Evolutionary conservation across 2,888 invertebrate species (phyloP).

Genomic region (Brachyopa scutellaris): DNA sequence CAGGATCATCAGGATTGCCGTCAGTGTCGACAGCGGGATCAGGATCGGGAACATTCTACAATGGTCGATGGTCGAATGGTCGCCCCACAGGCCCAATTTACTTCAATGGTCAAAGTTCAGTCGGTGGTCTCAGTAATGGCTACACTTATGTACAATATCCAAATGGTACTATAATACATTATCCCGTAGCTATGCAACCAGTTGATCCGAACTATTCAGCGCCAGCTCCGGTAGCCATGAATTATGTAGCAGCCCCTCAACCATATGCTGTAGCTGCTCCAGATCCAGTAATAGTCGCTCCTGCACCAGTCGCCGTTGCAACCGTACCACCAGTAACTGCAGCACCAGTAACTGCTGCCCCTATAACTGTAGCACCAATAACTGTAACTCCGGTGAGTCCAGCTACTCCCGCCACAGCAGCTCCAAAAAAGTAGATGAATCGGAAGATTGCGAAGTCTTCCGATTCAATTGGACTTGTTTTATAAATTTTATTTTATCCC

Average conservation of each 20-base stretch:
- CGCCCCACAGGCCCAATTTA: neutral
- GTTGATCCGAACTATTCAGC: neutral
- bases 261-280: too few species aligned
- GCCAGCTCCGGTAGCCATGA: neutral
- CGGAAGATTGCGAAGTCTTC: neutral
- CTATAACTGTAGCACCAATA: neutral
- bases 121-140: slow-evolving; percentile 7
- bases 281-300: too few species aligned
- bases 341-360: neutral
- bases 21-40: too few species aligned
- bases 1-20: too few species aligned
- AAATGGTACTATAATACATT: slow-evolving; percentile 31
- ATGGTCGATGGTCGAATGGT: neutral
- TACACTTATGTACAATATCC: slow-evolving; percentile 39
- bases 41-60: neutral
- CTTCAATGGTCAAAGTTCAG: neutral
- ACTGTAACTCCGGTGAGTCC: too few species aligned
- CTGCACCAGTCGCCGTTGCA: too few species aligned
- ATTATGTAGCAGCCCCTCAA: too few species aligned
- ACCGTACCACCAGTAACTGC: too few species aligned
- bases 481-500: neutral
- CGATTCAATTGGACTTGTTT: slow-evolving; percentile 1
- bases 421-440: slow-evolving; percentile 16
- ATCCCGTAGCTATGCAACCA: slow-evolving; percentile 35
- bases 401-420: neutral